phyloP scores from a whole-genome alignment of 2,797 vertebrate genomes.

The Mus caroli region DNA sequence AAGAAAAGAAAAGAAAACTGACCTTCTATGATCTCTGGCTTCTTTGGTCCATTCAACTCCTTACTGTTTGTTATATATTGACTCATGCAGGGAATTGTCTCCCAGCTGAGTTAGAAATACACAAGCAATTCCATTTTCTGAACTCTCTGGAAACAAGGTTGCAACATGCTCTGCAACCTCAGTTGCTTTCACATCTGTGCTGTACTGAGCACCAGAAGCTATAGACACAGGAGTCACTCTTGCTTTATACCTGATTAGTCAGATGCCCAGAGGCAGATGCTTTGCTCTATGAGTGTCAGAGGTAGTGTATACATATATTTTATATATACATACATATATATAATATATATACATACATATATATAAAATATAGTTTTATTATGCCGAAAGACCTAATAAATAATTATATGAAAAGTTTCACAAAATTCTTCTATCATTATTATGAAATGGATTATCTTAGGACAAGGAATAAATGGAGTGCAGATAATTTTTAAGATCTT shows the following conservation, averaged over 20 bases:
- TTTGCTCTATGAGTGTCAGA: background rate
- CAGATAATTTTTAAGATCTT: background rate
- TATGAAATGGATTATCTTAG: constrained; percentile 31
- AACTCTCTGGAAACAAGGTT: background rate
- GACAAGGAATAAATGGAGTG: background rate
- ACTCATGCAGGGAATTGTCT: background rate
- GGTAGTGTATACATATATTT: background rate
- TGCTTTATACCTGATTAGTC: accelerated
- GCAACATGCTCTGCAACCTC: background rate
- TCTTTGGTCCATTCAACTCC: background rate
- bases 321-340: too few relatives aligned
- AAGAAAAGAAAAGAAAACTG: background rate
- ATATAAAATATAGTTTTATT: constrained; percentile 13
- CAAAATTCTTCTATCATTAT: constrained; percentile 30
- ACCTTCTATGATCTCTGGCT: background rate
- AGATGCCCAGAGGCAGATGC: background rate
- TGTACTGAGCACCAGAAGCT: background rate
- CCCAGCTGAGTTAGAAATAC: constrained; percentile 21
- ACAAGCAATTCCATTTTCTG: background rate
- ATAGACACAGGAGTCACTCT: background rate
- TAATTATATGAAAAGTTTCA: background rate
- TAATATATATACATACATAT: too few relatives aligned
- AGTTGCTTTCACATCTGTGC: background rate
- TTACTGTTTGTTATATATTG: background rate
- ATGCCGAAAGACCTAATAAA: constrained; percentile 37